Evolutionary conservation across 23 tunicate species (phyloP).

Genomic region (Ascidia mentula): DNA sequence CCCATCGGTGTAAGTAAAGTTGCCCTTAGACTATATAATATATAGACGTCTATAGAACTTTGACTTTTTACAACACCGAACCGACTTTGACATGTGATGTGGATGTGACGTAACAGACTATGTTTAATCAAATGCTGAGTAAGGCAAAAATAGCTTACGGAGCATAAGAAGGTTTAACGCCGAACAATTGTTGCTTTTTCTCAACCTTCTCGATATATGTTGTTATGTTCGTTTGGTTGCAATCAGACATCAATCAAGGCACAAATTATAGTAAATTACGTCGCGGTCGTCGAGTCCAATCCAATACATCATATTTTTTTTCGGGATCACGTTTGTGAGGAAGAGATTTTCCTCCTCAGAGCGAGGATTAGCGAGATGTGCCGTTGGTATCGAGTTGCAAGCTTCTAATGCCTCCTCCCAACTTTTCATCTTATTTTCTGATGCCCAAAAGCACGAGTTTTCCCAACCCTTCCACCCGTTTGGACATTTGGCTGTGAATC

Average conservation of each 20-base stretch:
- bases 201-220: too few relatives aligned
- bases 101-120: too few relatives aligned
- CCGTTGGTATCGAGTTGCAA: neutral
- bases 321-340: neutral
- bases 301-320: neutral
- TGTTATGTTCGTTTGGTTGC: too few relatives aligned
- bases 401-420: neutral
- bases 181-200: too few relatives aligned
- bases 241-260: too few relatives aligned
- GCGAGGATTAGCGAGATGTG: slow-evolving; percentile 9
- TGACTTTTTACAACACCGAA: too few relatives aligned
- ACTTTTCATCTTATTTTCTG: neutral
- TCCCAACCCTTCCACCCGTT: neutral
- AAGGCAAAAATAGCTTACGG: too few relatives aligned
- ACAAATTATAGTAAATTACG: neutral
- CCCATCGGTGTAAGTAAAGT: neutral
- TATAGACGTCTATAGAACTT: too few relatives aligned
- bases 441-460: neutral
- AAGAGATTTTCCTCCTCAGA: neutral
- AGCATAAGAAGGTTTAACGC: too few relatives aligned
- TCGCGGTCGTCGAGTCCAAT: neutral
- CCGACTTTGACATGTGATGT: too few relatives aligned
- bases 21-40: neutral
- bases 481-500: neutral
- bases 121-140: too few relatives aligned